Base-by-base conservation (phyloP, 2,888 invertebrate species). In the Dascillus cervinus region DNA sequence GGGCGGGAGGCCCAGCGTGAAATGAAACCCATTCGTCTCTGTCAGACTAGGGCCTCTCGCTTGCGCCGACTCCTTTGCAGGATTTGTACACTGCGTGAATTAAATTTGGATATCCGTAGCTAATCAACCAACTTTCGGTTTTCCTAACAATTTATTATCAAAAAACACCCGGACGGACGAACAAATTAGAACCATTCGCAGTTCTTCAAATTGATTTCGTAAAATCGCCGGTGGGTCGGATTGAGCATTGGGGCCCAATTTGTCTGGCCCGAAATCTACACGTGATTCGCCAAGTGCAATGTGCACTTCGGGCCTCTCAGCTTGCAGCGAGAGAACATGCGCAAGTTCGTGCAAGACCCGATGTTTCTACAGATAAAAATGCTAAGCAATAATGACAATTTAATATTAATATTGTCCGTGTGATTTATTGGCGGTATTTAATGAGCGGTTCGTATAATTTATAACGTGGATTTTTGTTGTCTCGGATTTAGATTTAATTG, bases 1-100 rank as follows among this genome's bases (percentile, higher is more conserved):
- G 66, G 66, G 66, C 64, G 65, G 63, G 67, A 64, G 69, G 67
- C 64, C 57, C 66, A 63, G 69, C 69, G 69, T 66, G 66, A 66
- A 66, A 66, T 66, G 66, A 66, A 66, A 66, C 59, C 63, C 64
- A 66, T 66, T 66, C 64, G 56, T 66, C 66, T 64, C 57, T 66
- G 66, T 65, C 66, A 63, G 29, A 28, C 23, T 29, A 26, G 28
- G 32, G 29, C 34, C 32, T 34, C 41, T 37, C 41, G 33, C 37
- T 36, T 26, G 33, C 39, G 33, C 44, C 41, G 43, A 43, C 47
- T 47, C 42, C 47, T 47, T 45, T 43, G 27, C 42, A 42, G 41
- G 38, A 36, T 37, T 36, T 37, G 39, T 38, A 39, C 36, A 36
- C 34, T 39, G 14, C 31, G 31, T 35, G 29, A 23, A 29, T 34